Evolutionary conservation across 2,888 invertebrate genomes (phyloP).

Genomic region (Hyposoter didymator): DNA sequence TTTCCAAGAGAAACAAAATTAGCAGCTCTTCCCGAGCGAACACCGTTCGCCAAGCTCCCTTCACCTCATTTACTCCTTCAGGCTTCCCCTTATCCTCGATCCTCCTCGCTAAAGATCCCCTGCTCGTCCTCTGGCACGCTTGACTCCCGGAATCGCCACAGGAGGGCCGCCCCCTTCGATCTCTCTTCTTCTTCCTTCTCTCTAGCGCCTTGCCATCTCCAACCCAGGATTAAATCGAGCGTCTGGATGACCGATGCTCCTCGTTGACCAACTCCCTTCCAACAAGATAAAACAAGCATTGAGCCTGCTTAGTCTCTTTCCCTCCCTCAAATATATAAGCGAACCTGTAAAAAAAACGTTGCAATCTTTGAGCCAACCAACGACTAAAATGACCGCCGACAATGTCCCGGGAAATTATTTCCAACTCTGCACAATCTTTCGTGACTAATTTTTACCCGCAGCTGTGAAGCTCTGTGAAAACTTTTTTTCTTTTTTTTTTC

Average conservation of each 20-base stretch:
- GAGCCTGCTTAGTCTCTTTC: slow-evolving; percentile 73
- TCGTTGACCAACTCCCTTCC: slow-evolving; percentile 54
- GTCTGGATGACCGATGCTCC: slow-evolving; percentile 83
- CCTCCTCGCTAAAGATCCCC: slow-evolving; percentile 78
- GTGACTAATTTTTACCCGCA: no score
- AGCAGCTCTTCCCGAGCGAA: slow-evolving; percentile 77
- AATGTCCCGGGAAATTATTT: not conserved
- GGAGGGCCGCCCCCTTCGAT: slow-evolving; percentile 47
- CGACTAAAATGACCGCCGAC: not conserved
- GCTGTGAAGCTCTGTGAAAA: no score
- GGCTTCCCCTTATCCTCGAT: slow-evolving; percentile 77
- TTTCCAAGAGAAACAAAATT: slow-evolving; percentile 78
- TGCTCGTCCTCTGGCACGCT: slow-evolving; percentile 64
- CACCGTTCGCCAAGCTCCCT: slow-evolving; percentile 58
- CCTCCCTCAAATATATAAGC: not conserved
- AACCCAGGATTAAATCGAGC: slow-evolving; percentile 83
- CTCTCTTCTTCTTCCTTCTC: no score
- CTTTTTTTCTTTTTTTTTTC: no score
- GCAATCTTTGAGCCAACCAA: not conserved
- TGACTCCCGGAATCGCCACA: slow-evolving; percentile 57
- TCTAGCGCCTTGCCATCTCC: slow-evolving; percentile 74
- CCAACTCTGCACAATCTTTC: not conserved
- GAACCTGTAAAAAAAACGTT: slow-evolving; percentile 26
- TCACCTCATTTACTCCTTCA: not conserved
- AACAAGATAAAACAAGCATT: slow-evolving; percentile 83